Evolutionary conservation across 2,797 vertebrate species (phyloP).

Genomic region (Alectoris magna): DNA sequence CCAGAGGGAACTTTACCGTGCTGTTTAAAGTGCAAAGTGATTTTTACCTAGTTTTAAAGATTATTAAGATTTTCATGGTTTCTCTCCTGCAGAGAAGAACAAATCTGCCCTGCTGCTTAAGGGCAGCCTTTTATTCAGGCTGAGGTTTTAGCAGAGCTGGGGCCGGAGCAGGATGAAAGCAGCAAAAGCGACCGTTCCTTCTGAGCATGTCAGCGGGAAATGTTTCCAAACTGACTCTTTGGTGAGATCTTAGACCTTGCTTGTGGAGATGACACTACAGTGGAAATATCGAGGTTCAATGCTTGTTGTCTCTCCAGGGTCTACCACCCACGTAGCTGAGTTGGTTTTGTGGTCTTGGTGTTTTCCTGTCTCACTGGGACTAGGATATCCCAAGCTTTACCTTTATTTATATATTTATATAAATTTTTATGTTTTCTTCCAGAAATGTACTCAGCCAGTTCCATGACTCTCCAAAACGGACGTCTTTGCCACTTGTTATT

Average conservation of each 20-base stretch:
- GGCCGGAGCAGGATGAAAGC: conserved; percentile 9
- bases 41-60: background rate
- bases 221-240: background rate
- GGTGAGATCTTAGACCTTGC: background rate
- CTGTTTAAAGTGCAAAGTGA: background rate
- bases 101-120: background rate
- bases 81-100: background rate
- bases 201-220: background rate
- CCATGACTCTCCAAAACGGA: background rate
- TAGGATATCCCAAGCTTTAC: background rate
- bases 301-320: background rate
- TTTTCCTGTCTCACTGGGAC: background rate
- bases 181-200: background rate
- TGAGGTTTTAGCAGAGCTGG: background rate
- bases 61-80: conserved; percentile 7
- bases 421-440: too few relatives aligned
- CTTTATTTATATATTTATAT: background rate
- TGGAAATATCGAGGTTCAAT: background rate
- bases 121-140: background rate
- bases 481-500: background rate
- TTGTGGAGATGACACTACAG: background rate
- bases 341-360: background rate
- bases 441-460: background rate
- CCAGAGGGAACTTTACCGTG: background rate
- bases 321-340: background rate